phyloP scores from a whole-genome alignment of 1,140 invertebrate species.

The Ceratina calcarata region DNA sequence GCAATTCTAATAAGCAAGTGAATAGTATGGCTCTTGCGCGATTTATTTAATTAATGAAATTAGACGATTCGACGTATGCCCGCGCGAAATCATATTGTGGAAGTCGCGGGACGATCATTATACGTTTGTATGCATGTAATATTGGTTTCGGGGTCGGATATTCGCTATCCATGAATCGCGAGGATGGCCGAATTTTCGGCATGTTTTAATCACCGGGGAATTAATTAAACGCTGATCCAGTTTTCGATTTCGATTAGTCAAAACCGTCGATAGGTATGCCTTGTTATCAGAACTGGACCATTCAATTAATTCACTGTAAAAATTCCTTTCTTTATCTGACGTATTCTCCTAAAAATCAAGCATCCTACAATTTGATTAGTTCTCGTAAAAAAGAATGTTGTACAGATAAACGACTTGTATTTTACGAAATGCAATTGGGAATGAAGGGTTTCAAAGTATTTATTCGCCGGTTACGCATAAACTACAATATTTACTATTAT shows the following conservation, averaged over 20 bases:
- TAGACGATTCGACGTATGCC: background rate
- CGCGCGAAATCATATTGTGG: background rate
- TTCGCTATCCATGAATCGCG: background rate
- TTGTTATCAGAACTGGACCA: conserved; percentile 47
- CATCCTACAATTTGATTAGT: too few relatives aligned
- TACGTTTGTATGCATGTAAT: background rate
- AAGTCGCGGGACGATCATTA: conserved; percentile 6
- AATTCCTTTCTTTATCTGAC: background rate
- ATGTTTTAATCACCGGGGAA: conserved; percentile 14
- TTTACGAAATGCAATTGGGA: background rate
- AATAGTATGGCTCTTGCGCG: too few relatives aligned
- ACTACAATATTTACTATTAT: background rate
- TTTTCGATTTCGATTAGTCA: conserved; percentile 10
- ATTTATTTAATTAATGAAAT: background rate
- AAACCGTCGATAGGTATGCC: conserved; percentile 26
- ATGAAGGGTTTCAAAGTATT: background rate
- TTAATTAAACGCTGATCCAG: conserved; percentile 39
- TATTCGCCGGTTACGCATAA: background rate
- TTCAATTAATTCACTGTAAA: conserved; percentile 56
- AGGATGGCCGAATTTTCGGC: background rate
- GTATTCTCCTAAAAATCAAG: background rate
- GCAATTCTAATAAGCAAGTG: too few relatives aligned
- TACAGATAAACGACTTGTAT: too few relatives aligned
- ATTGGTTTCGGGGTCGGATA: background rate
- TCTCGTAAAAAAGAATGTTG: background rate